phyloP scores from a whole-genome alignment of 1,140 invertebrate genomes.

The Aphelenchoides besseyi region DNA sequence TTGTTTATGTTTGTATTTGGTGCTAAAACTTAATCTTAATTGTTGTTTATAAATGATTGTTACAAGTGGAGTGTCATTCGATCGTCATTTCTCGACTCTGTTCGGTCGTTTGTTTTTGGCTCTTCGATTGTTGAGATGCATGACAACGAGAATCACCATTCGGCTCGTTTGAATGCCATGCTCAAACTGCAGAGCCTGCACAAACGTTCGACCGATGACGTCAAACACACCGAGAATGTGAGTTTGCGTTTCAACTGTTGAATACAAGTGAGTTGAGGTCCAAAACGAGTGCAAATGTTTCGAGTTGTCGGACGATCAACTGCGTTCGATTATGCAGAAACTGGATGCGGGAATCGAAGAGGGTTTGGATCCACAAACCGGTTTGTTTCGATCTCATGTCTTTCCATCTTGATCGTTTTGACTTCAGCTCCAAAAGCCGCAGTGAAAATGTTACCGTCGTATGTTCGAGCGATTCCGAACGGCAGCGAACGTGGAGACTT shows the following conservation, averaged over 20 bases:
- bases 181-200: constrained; percentile 13
- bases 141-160: no score
- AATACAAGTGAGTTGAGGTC: constrained; percentile 36
- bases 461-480: constrained; percentile 90
- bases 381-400: no score
- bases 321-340: constrained; percentile 40
- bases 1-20: no score
- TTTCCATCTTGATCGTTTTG: constrained; percentile 1
- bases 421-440: constrained; percentile 53
- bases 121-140: no score
- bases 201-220: neutral
- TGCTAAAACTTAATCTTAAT: no score
- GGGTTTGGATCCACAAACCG: constrained; percentile 44
- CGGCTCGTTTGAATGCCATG: neutral
- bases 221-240: constrained; percentile 6
- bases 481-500: constrained; percentile 94
- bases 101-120: no score
- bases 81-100: no score
- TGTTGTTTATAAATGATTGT: no score
- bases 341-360: constrained; percentile 47
- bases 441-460: constrained; percentile 76
- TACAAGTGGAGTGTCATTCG: no score
- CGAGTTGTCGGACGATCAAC: constrained; percentile 41
- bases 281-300: constrained; percentile 51
- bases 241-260: neutral